phyloP scores from a whole-genome alignment of 1,140 invertebrate genomes.

The Latrodectus geometricus region DNA sequence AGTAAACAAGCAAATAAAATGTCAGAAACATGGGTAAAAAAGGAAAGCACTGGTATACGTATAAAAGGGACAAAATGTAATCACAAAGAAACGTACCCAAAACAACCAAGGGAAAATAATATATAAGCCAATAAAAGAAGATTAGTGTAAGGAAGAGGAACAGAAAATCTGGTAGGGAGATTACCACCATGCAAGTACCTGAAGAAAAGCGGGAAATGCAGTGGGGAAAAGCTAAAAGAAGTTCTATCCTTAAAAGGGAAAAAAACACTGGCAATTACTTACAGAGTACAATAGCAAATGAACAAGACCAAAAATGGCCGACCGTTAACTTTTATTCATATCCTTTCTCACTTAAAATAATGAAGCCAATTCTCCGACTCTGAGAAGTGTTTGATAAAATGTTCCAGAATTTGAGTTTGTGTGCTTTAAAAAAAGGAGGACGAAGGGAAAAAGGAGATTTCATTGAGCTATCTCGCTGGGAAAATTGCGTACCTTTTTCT shows the following conservation, averaged over 20 bases:
- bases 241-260: neutral
- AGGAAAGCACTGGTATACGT: slow-evolving; percentile 1
- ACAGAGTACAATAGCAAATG: slow-evolving; percentile 16
- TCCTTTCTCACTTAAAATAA: slow-evolving; percentile 40
- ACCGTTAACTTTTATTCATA: slow-evolving; percentile 32
- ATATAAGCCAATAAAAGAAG: slow-evolving; percentile 46
- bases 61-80: slow-evolving; percentile 8
- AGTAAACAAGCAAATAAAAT: no score
- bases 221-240: neutral
- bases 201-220: slow-evolving; percentile 4
- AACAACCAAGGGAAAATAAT: slow-evolving; percentile 24
- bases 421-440: slow-evolving; percentile 13
- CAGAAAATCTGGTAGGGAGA: slow-evolving; percentile 19
- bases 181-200: slow-evolving; percentile 19
- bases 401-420: slow-evolving; percentile 24
- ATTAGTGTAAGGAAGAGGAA: slow-evolving; percentile 41
- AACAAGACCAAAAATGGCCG: slow-evolving; percentile 38
- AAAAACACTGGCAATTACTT: slow-evolving; percentile 39
- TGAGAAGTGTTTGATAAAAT: slow-evolving; percentile 37
- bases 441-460: neutral
- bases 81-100: slow-evolving; percentile 15
- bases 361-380: slow-evolving; percentile 43
- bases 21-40: slow-evolving; percentile 10
- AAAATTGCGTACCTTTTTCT: neutral
- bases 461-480: neutral